phyloP scores from a whole-genome alignment of 1,140 invertebrate species.

The Drosophila bocki region DNA sequence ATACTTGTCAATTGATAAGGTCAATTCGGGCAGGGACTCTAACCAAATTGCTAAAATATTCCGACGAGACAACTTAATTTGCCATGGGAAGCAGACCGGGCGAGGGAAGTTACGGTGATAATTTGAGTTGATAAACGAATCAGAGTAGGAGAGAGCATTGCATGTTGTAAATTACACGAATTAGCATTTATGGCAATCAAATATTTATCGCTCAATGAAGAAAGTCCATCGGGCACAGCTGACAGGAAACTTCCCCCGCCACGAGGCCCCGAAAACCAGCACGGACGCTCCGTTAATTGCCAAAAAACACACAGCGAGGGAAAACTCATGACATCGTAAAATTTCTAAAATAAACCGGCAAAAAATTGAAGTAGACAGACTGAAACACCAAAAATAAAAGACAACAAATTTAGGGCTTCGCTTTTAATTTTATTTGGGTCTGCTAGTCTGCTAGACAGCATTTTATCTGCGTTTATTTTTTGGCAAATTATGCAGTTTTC shows the following conservation, averaged over 20 bases:
- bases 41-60: slow-evolving; percentile 54
- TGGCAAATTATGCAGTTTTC: slow-evolving; percentile 50
- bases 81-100: slow-evolving; percentile 5
- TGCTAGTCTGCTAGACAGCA: slow-evolving; percentile 30
- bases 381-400: slow-evolving; percentile 58
- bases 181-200: slow-evolving; percentile 59
- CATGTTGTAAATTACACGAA: slow-evolving; percentile 58
- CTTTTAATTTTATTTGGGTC: slow-evolving; percentile 39
- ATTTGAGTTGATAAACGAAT: slow-evolving; percentile 52
- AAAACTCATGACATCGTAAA: slow-evolving; percentile 66
- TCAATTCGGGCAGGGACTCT: slow-evolving; percentile 41
- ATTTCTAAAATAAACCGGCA: slow-evolving; percentile 68
- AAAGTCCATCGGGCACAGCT: slow-evolving; percentile 43
- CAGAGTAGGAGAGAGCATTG: slow-evolving; percentile 22
- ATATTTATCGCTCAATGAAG: slow-evolving; percentile 68
- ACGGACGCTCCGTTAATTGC: slow-evolving; percentile 53
- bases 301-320: slow-evolving; percentile 21
- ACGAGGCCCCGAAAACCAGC: slow-evolving; percentile 7
- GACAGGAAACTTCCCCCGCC: slow-evolving; percentile 30
- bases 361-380: slow-evolving; percentile 60
- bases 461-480: slow-evolving; percentile 44
- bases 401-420: slow-evolving; percentile 37
- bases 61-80: slow-evolving; percentile 54
- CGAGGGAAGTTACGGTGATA: slow-evolving; percentile 24
- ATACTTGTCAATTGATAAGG: slow-evolving; percentile 54